These are phyloP conservation scores for Sciurus vulgaris DNA, from an alignment of 2,797 vertebrate species.

Conservation along the genomic window DNA sequence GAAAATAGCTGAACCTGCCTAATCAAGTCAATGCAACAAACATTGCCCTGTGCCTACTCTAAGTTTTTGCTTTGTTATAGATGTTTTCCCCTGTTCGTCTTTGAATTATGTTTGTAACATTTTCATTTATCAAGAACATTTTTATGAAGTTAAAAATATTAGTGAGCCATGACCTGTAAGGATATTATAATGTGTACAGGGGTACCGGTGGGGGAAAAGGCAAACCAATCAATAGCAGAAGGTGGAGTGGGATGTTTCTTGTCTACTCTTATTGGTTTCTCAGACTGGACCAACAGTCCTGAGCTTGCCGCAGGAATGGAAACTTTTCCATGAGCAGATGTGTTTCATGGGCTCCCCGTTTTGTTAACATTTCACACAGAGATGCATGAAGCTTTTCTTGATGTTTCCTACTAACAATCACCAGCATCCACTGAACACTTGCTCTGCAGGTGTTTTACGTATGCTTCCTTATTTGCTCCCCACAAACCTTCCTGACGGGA, in stretches of 20 bases:
- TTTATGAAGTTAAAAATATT: not conserved
- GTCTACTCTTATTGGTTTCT: not conserved
- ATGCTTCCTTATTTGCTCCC: not conserved
- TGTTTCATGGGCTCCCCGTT: fast-evolving
- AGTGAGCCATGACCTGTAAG: not conserved
- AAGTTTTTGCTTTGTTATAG: not conserved
- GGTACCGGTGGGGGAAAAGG: fast-evolving
- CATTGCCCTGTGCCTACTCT: not conserved
- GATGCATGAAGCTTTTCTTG: not conserved
- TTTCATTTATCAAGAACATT: not conserved
- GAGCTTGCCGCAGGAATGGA: not conserved
- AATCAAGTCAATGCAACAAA: not conserved
- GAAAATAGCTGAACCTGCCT: not conserved
- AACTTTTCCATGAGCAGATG: not conserved
- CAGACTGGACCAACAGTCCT: not conserved
- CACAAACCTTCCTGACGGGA: fast-evolving
- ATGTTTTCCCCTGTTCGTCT: not conserved
- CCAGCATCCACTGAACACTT: not conserved
- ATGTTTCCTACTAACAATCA: not conserved
- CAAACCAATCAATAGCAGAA: not conserved
- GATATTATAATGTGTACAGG: too few relatives aligned
- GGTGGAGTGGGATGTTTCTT: fast-evolving
- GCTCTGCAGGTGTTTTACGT: not conserved
- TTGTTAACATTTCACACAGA: not conserved
- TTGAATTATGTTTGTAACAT: not conserved